These are phyloP conservation scores for Fistularia tabacaria DNA, from an alignment of 2,797 vertebrate genomes.

Conservation along the genomic window DNA sequence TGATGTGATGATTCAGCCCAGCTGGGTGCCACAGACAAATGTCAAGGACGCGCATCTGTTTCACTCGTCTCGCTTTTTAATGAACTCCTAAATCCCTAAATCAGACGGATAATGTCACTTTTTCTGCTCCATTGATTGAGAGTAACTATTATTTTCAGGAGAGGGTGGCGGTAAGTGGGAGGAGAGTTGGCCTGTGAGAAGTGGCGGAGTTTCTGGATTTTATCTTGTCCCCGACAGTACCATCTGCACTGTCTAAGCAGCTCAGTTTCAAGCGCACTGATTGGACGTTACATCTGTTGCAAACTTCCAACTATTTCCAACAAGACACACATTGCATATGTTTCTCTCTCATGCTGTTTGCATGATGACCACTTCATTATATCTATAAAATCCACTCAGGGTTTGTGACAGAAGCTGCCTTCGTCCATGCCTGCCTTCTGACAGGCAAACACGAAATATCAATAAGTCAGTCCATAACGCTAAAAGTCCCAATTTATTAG, in stretches of 20 bases:
- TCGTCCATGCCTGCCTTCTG: too few relatives aligned
- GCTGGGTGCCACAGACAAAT: conserved; percentile 2
- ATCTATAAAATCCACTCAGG: too few relatives aligned
- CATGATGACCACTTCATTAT: too few relatives aligned
- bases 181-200: conserved; percentile 51
- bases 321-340: too few relatives aligned
- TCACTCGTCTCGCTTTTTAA: background rate
- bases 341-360: too few relatives aligned
- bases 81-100: conserved; percentile 4
- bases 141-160: conserved; percentile 35
- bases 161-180: conserved; percentile 55
- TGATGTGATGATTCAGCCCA: conserved; percentile 14
- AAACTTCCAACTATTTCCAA: conserved; percentile 43
- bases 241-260: conserved; percentile 60
- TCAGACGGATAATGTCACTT: background rate
- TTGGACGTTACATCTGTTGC: conserved; percentile 41
- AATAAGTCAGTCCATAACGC: too few relatives aligned
- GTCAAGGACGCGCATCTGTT: background rate
- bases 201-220: conserved; percentile 47
- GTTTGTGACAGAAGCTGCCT: too few relatives aligned
- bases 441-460: too few relatives aligned
- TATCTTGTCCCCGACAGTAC: conserved; percentile 45
- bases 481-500: too few relatives aligned
- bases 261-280: conserved; percentile 29
- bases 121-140: conserved; percentile 20